Base-by-base conservation (phyloP, 2,888 invertebrate genomes). In the Drosophila lacicola region DNA sequence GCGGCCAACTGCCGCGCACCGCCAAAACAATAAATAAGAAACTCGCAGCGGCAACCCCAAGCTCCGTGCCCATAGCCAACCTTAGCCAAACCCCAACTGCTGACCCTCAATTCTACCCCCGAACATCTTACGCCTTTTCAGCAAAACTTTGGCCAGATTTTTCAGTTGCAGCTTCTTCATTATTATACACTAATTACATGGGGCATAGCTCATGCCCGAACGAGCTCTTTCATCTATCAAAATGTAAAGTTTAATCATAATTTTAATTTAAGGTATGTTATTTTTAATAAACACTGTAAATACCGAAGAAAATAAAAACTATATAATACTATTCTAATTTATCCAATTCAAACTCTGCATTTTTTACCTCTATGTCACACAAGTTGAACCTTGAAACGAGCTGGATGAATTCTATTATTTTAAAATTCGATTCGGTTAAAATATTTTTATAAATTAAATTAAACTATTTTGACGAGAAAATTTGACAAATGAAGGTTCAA, bases 21-120 rank as follows among this genome's bases (percentile, higher is more conserved):
- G 74, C 74, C 72, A 88, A 82, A 85, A 88, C 86, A 83, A 83
- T 88, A 88, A 83, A 88, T 82, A 85, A 75, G 69, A 56, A 74
- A 63, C 78, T 67, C 78, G 58, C 55, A 61, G 29, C 66, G 46
- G 33, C 72, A 60, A 69, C 68, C 73, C 57, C 41, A 41, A 25
- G 19, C 29, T 41, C 25, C 39, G 14, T 17, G 17, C 17, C 41
- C 44, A 9, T 17, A n/a, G 39, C 17, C 51, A 51, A 37, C 41
- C 13, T 14, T 10, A 36, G n/a, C 41, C 60, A 37, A 47, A 19
- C 63, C 64, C 34, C 57, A 55, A 62, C 50, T 50, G 25, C 58
- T 46, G 61, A 50, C 54, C 54, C 74, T 37, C 49, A 45, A 46
- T 45, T 39, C 37, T 2, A 29, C 21, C 49, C 49, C 25, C 45